phyloP scores from a whole-genome alignment of 2,113 vertebrate genomes.

The Serilophus lunatus region DNA sequence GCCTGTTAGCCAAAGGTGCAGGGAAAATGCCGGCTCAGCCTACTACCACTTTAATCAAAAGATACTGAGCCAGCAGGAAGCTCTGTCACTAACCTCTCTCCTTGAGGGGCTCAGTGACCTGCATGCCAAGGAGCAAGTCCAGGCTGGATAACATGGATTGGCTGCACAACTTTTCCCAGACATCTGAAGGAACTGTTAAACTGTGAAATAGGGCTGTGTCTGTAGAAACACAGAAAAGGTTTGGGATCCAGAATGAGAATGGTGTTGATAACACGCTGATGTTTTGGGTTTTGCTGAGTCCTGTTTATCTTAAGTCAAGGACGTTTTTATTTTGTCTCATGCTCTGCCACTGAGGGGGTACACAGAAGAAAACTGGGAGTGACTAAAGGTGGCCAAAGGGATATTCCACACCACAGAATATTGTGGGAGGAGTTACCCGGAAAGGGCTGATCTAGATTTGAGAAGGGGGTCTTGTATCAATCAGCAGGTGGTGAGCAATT shows the following conservation, averaged over 20 bases:
- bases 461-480: background rate
- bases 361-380: background rate
- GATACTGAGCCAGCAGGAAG: background rate
- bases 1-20: background rate
- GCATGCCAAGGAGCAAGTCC: background rate
- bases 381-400: background rate
- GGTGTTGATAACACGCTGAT: background rate
- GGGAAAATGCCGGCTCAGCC: background rate
- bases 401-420: background rate
- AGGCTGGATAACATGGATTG: rapidly evolving
- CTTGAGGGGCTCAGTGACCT: background rate
- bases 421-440: background rate
- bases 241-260: background rate
- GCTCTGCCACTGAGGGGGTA: background rate
- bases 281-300: background rate
- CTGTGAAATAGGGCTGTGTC: background rate
- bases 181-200: background rate
- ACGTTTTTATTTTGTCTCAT: background rate
- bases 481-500: background rate
- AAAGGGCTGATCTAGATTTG: background rate
- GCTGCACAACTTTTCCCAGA: background rate
- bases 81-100: background rate
- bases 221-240: background rate
- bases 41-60: background rate
- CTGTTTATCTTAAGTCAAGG: background rate